phyloP scores from a whole-genome alignment of 2,797 vertebrate genomes.

The Phataginus tricuspis region DNA sequence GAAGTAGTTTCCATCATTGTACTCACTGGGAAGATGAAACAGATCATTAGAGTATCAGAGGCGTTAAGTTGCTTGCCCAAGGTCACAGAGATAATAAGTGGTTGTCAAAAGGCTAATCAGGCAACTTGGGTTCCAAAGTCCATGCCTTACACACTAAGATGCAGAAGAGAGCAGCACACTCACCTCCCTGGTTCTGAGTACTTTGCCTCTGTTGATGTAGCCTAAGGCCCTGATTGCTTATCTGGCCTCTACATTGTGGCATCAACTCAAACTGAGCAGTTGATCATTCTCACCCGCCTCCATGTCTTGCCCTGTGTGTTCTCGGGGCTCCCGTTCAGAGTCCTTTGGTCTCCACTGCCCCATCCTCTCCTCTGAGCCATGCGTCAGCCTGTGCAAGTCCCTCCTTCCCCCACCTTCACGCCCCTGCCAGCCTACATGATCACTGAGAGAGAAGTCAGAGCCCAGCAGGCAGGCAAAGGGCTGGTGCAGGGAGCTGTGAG shows the following conservation, averaged over 20 bases:
- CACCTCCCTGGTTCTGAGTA: background rate
- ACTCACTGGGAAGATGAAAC: background rate
- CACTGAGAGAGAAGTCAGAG: background rate
- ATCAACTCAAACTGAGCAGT: background rate
- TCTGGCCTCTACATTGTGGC: background rate
- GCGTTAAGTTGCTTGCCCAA: background rate
- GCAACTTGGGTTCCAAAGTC: background rate
- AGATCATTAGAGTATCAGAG: background rate
- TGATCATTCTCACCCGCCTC: background rate
- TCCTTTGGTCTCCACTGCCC: background rate
- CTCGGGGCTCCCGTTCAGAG: background rate
- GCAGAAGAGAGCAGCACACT: background rate
- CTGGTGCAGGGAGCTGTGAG: conserved; percentile 38
- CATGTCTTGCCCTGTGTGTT: background rate
- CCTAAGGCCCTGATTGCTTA: background rate
- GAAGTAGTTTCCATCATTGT: background rate
- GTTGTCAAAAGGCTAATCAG: background rate
- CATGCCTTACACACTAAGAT: background rate
- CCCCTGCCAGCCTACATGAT: conserved; percentile 14
- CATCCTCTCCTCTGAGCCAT: background rate
- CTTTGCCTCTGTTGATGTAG: background rate
- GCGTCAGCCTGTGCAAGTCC: background rate
- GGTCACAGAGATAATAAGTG: background rate
- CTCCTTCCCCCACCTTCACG: background rate
- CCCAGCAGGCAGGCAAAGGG: conserved; percentile 41